Evolutionary conservation across 1,140 invertebrate species (phyloP).

Genomic region (Drosophila punjabiensis): DNA sequence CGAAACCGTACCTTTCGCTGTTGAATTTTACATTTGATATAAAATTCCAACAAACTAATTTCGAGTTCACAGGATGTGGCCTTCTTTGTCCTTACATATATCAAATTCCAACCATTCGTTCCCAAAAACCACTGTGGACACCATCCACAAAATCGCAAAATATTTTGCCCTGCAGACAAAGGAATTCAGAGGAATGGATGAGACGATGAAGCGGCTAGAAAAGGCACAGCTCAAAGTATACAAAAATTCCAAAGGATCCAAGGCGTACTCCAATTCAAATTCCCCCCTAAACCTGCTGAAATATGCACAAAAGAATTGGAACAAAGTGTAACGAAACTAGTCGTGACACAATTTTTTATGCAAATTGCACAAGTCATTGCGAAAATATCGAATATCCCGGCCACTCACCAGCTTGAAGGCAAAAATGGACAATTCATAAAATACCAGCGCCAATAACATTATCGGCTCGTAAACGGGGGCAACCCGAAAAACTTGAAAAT

Average conservation of each 20-base stretch:
- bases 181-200: conserved; percentile 51
- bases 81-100: conserved; percentile 10
- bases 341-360: conserved; percentile 78
- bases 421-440: conserved; percentile 55
- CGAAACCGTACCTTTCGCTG: not conserved
- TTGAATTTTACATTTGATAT: not conserved
- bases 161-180: conserved; percentile 64
- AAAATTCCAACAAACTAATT: conserved; percentile 14
- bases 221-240: conserved; percentile 52
- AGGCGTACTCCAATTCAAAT: conserved; percentile 13
- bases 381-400: conserved; percentile 35
- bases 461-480: conserved; percentile 65
- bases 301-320: conserved; percentile 61
- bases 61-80: conserved; percentile 13
- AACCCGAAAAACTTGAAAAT: conserved; percentile 24
- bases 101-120: conserved; percentile 30
- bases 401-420: conserved; percentile 7
- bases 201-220: conserved; percentile 69
- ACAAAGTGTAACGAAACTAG: conserved; percentile 73
- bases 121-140: conserved; percentile 30
- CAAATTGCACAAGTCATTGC: conserved; percentile 74
- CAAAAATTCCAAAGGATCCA: conserved; percentile 63
- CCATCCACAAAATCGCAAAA: conserved; percentile 51
- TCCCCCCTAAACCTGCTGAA: conserved; percentile 11
- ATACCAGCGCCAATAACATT: conserved; percentile 74